These are phyloP conservation scores for Halocynthia roretzi DNA, from an alignment of 23 tunicate genomes.

Conservation along the genomic window DNA sequence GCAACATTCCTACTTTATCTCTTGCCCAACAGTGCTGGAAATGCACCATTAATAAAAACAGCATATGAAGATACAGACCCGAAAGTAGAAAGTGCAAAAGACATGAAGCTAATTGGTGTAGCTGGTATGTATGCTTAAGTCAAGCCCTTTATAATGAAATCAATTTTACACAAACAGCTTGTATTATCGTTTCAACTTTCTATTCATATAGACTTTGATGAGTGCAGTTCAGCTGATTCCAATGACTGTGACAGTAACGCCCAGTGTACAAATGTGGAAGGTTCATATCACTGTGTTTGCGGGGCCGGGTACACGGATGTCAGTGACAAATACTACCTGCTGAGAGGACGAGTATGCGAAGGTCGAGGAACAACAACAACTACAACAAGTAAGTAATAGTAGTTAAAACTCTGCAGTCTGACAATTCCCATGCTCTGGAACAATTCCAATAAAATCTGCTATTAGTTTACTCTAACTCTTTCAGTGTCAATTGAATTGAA, in stretches of 20 bases:
- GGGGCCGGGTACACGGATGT: conserved; percentile 29
- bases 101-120: conserved; percentile 1
- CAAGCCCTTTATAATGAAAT: not conserved
- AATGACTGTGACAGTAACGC: conserved; percentile 38
- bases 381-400: not conserved
- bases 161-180: no score
- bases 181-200: no score
- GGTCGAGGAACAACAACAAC: conserved; percentile 6
- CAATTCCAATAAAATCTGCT: not conserved
- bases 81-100: conserved; percentile 8
- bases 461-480: not conserved
- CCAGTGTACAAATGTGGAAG: conserved; percentile 25
- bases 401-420: not conserved
- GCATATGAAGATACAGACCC: conserved; percentile 15
- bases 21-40: conserved; percentile 12
- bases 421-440: not conserved
- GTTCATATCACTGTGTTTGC: conserved; percentile 35
- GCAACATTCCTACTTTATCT: conserved; percentile 7
- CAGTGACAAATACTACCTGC: conserved; percentile 26
- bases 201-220: conserved; percentile 38
- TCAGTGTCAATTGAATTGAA: no score
- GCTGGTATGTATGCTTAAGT: conserved; percentile 1
- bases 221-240: conserved; percentile 30
- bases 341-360: conserved; percentile 47
- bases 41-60: conserved; percentile 13